Base-by-base conservation (phyloP, 2,797 vertebrate genomes). In the Florisuga fusca region DNA sequence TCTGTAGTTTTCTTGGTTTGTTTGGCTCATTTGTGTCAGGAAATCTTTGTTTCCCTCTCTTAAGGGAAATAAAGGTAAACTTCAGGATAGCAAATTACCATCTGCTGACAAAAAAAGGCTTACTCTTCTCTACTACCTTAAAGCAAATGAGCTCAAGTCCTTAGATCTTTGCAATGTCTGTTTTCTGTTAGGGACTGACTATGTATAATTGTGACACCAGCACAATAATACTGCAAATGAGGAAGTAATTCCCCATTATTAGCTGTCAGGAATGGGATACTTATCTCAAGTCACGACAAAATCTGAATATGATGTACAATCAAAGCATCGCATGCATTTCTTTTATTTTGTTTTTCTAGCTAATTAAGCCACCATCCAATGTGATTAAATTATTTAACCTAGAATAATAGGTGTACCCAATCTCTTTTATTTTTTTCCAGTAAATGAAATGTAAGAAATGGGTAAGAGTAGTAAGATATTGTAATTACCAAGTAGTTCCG, bases 371-470 rank as follows among this genome's bases (percentile, higher is more conserved):
- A 34, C 87, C 92, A 89, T 66, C 48, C 38, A 54, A 91, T 76
- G 14, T 43, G 43, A 78, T 93, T 78, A 86, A 94, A 81, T 82
- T 90, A 50, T 90, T 94, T 90, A 88, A 76, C 34, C 21, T 86
- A 67, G 66, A 93, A 79, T 29, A 73, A 25, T 69, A 79, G 51
- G 11, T 63, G 13, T 57, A 81, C 63, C 88, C 50, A 67, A 50
- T 84, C 43, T 87, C n/a, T 88, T 51, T 48, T 73, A 48, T 67
- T 90, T 89, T 89, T 93, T 93, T 43, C 46, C n/a, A 88, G 10
- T 72, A 82, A 91, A 86, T 0, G 2, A 87, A 88, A 53, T 53
- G 18, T 31, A 90, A 54, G 68, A 68, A 81, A 4, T 12, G 2
- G 29, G 64, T 86, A 59, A 41, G 55, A 71, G 20, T 45, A 55